Percentiles rank a stretch among this genome's conserved stretches.
phyloP scores from a whole-genome alignment of 1,140 invertebrate genomes.

The Hylaeus volcanicus region DNA sequence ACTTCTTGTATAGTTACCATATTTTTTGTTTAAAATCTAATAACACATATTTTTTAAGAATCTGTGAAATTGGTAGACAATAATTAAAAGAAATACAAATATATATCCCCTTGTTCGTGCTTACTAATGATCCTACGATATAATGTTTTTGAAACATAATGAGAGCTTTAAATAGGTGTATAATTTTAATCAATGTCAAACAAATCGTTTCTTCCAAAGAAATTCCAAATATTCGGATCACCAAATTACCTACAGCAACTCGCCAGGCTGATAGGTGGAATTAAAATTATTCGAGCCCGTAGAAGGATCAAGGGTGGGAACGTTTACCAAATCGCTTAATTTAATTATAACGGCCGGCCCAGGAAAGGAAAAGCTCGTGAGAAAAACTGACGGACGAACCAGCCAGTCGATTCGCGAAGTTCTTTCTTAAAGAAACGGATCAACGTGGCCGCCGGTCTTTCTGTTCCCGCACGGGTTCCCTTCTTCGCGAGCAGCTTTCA shows the following conservation, averaged over 20 bases:
- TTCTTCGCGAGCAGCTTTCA: conserved; percentile 48
- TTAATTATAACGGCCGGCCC: conserved; percentile 20
- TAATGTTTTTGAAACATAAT: no score
- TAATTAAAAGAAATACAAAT: no score
- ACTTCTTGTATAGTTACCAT: no score
- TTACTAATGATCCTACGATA: no score
- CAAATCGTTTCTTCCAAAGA: no score
- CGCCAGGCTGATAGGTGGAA: neutral
- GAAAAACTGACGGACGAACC: conserved; percentile 36
- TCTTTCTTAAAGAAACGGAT: conserved; percentile 55
- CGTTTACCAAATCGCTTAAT: conserved; percentile 21
- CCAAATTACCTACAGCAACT: neutral
- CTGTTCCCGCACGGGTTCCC: conserved; percentile 12
- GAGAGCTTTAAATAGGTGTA: no score
- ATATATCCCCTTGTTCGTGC: no score
- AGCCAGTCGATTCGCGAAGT: conserved; percentile 59
- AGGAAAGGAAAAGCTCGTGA: neutral
- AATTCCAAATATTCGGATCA: neutral
- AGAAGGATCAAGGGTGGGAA: neutral
- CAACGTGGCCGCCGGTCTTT: conserved; percentile 16
- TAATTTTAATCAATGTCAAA: no score
- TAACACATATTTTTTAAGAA: no score
- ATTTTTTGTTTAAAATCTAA: no score
- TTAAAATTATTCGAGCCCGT: neutral
- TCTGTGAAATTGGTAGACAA: no score